Evolutionary conservation across 1,140 invertebrate genomes (phyloP).

Genomic region (Drosophila tani): DNA sequence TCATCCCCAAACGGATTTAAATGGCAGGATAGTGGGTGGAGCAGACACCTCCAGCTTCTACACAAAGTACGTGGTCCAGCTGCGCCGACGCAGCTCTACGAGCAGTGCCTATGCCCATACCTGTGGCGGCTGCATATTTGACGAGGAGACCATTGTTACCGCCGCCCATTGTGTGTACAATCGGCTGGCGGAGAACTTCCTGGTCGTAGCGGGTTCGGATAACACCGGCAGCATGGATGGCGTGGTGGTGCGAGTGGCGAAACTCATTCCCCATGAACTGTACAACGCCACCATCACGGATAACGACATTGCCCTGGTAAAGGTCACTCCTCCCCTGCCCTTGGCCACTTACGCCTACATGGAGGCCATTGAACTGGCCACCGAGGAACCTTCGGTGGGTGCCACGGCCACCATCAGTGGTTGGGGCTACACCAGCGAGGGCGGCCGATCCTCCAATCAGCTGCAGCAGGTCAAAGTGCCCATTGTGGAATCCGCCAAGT

Average conservation of each 20-base stretch:
- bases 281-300: conserved; percentile 68
- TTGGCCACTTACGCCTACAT: conserved; percentile 33
- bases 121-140: conserved; percentile 46
- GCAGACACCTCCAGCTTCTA: conserved; percentile 19
- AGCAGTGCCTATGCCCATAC: conserved; percentile 48
- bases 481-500: conserved; percentile 84
- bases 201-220: conserved; percentile 65
- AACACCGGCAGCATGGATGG: conserved; percentile 56
- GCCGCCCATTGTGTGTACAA: conserved; percentile 86
- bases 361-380: conserved; percentile 39
- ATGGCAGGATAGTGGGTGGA: conserved; percentile 68
- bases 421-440: conserved; percentile 66
- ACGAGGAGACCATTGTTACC: conserved; percentile 84
- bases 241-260: conserved; percentile 52
- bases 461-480: conserved; percentile 61
- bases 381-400: conserved; percentile 29
- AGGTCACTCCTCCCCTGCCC: conserved; percentile 51
- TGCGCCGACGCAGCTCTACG: conserved; percentile 46
- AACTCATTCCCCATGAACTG: conserved; percentile 56
- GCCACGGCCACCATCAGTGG: conserved; percentile 57
- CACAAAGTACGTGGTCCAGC: conserved; percentile 64
- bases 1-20: conserved; percentile 18
- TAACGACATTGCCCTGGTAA: conserved; percentile 71
- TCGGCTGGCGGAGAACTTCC: conserved; percentile 45
- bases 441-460: conserved; percentile 43